Percentiles rank a stretch among this genome's conserved stretches.
Conservation (phyloP, 2,113 vertebrate genomes). For the Colius striatus region DNA sequence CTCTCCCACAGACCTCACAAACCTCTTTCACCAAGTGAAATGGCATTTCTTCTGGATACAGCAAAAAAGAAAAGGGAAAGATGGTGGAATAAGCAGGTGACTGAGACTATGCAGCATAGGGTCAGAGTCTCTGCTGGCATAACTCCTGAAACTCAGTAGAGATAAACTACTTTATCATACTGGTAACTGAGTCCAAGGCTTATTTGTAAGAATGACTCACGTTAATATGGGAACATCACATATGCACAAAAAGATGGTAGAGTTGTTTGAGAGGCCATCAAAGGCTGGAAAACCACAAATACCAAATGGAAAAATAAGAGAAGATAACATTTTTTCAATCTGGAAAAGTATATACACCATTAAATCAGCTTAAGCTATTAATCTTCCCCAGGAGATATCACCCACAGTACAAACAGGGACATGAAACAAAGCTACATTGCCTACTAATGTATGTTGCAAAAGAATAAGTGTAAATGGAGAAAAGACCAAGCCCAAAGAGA, state of each 20-base stretch:
- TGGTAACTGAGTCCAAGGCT: not conserved
- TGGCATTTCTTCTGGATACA: not conserved
- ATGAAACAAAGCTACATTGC: not conserved
- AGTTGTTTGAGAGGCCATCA: not conserved
- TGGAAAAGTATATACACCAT: not conserved
- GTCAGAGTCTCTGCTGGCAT: not conserved
- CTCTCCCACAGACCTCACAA: not conserved
- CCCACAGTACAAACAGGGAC: not conserved
- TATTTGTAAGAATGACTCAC: not conserved
- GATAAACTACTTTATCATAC: not conserved
- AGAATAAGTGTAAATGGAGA: conserved; percentile 22
- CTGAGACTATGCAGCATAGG: accelerated
- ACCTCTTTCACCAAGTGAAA: not conserved
- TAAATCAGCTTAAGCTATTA: conserved; percentile 26
- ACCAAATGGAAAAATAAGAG: not conserved
- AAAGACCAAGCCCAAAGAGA: not conserved
- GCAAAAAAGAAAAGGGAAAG: not conserved
- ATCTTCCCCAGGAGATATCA: conserved; percentile 2
- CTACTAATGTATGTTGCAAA: not conserved
- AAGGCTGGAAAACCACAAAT: not conserved
- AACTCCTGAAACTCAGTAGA: not conserved
- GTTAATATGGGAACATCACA: not conserved
- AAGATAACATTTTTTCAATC: not conserved
- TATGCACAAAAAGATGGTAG: conserved; percentile 5
- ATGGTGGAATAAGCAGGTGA: not conserved